Evolutionary conservation across 2,888 invertebrate species (phyloP).

Genomic region (Plagodis pulveraria): DNA sequence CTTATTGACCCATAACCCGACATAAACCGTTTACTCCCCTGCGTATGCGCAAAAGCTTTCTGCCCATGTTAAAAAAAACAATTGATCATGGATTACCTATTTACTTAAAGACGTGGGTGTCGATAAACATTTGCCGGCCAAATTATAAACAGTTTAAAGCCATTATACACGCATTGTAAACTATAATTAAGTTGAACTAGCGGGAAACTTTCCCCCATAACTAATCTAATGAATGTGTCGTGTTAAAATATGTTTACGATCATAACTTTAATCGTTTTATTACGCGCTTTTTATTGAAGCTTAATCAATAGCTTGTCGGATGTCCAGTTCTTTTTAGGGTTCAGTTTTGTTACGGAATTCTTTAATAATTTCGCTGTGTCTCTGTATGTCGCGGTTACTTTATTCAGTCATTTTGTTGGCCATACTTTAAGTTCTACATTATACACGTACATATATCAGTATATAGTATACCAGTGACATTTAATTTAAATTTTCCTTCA

Average conservation of each 20-base stretch:
- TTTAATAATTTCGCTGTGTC: too few relatives aligned
- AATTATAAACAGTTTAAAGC: constrained; percentile 62
- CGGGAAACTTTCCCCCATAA: constrained; percentile 32
- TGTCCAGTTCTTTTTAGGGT: not conserved
- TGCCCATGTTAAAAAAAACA: too few relatives aligned
- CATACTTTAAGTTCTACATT: too few relatives aligned
- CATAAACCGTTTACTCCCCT: too few relatives aligned
- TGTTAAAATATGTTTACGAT: constrained; percentile 20
- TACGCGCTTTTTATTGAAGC: constrained; percentile 9
- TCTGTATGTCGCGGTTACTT: too few relatives aligned
- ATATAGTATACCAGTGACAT: too few relatives aligned
- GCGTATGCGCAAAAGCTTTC: too few relatives aligned
- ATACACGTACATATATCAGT: too few relatives aligned
- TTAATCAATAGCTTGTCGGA: constrained; percentile 12
- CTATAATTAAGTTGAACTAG: constrained; percentile 35
- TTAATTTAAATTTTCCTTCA: too few relatives aligned
- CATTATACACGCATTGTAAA: constrained; percentile 45
- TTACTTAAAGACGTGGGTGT: not conserved
- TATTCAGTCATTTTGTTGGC: too few relatives aligned
- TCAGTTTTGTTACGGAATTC: not conserved
- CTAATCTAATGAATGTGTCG: constrained; percentile 7
- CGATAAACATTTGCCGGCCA: not conserved
- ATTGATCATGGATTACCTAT: not conserved
- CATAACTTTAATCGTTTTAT: constrained; percentile 19
- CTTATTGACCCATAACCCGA: too few relatives aligned